Base-by-base conservation (phyloP, 23 tunicate genomes). In the Trididemnum nubilum region DNA sequence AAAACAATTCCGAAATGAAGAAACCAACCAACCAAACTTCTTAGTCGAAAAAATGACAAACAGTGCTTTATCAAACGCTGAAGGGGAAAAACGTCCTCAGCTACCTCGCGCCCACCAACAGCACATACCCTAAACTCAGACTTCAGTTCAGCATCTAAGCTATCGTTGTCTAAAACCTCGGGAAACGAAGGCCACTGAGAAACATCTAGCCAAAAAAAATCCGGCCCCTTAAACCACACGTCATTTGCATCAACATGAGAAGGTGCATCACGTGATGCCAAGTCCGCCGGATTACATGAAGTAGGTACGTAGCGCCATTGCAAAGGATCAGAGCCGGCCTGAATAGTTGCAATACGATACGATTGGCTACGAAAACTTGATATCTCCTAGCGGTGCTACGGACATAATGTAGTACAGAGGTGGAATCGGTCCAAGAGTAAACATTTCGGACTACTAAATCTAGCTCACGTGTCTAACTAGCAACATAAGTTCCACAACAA, bases 381-480 rank as follows among this genome's bases (percentile, higher is more conserved):
- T 12, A 61, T 15, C 67, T 15, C 15, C 26, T 12, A 61, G 67
- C 15, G 26, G 26, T 12, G 29, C n/a, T 61, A 25, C n/a, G 21
- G 4, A 61, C 5, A 61, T 61, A 61, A 26, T 26, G 67, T 22
- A 61, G n/a, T 22, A 22, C 67, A 25, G n/a, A 21, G 4, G 29
- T 25, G 29, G 67, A 21, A 61, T 61, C 67, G 67, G 67, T 61
- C 67, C 67, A 61, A 61, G n/a, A 25, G n/a, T 12, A 61, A 61
- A 61, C 67, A 12, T 44, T 15, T 4, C 26, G 5, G 26, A 61
- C n/a, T 12, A 12, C 4, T 22, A 21, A 15, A 61, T 22, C n/a
- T 61, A 25, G 29, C 27, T 21, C n/a, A 9, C 57, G 5, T 25
- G 21, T 61, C 27, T 5, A 5, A 61, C 29, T 61, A 61, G n/a